Evolutionary conservation across 2,113 vertebrate genomes (phyloP), one percentile per base, ranked within the genome.

Genomic region (Hoplias malabaricus): DNA sequence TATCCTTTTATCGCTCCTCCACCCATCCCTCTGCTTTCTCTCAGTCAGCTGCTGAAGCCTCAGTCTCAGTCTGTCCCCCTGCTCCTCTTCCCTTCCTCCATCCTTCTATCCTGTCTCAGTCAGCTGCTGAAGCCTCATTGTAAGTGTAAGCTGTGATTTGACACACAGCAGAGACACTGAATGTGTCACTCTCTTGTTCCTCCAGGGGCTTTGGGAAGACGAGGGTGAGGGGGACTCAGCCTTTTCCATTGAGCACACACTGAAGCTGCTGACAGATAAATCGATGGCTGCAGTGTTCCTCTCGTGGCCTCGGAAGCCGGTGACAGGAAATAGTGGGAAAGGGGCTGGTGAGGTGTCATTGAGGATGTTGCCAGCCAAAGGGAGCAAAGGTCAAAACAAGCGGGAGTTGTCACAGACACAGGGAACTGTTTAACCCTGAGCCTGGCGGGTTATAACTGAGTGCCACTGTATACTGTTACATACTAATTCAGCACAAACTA

Each of bases 241-340:
- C 34, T 38, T 29, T 62, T 61, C 43, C 16, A 66, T 19, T 56
- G 68, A 80, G 36, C 63, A 79, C 57, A 57, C 71, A 63, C 85
- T 69, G 77, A 90, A 86, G 73, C 78, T 53, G 79, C 80, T 86
- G 89, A 89, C 85, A 76, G 74, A 63, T 82, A 83, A 84, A 91
- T 92, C 87, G 57, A 91, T 91, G 6, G 14, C 79, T 86, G 90
- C 86, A 85, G 83, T 86, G 74, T 46, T 13, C 57, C 70, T 83
- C 83, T 80, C 86, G 57, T 33, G 48, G 73, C 59, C 2, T 48
- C 69, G 76, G 79, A 80, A 40, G 9, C 0, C 59, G 75, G 80
- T 74, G 38, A 25, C 78, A 31, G 69, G 19, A 68, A 56, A 67
- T 42, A 80, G 46, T 48, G 81, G 75, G 82, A 78, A 63, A 53